Evolutionary conservation across 2,888 invertebrate genomes (phyloP), one percentile per base, ranked within the genome.

Genomic region (Beris chalybata): DNA sequence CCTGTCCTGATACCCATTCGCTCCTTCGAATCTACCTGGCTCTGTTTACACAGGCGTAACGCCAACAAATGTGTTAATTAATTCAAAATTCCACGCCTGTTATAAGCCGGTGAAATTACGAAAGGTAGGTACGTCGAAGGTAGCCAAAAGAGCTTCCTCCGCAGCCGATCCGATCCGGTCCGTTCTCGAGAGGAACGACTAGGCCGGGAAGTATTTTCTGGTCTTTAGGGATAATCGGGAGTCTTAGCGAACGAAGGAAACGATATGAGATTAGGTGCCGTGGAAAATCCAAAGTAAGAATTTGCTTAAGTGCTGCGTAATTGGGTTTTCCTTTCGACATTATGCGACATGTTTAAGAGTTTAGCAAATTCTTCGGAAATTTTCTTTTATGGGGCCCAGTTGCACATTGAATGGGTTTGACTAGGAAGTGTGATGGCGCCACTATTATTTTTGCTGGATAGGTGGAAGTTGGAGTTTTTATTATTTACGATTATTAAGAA

Each of bases 61-160:
- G 50, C 61, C 61, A 61, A 61, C 61, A 61, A 61, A 38, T 61
- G 61, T 50, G 52, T 61, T 61, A 61, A 61, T 61, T 61, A 61
- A 61, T 61, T 61, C 61, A 52, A 59, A 61, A 61, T 61, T 61
- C 52, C 61, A 61, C 61, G 61, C 61, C 61, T 52, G 61, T 61
- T 50, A 61, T 61, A 61, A 52, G 52, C 31, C 38, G 9, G 9
- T 22, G 38, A 12, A 5, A 50, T 50, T 29, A 61, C 38, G 50
- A 30, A 11, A 12, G 30, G 61, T 61, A 61, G 61, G 61, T 15
- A 22, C 22, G 22, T 22, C 52, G 32, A 5, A 32, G 52, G 22
- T 43, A 22, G 22, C 22, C 22, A 22, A 22, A n/a, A 22, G 43
- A 43, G 38, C 61, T 61, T 61, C 61, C 50, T 38, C 31, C 38